These are phyloP conservation scores for Parapristionchus giblindavisi DNA, from an alignment of 2,888 invertebrate genomes.

Conservation along the genomic window DNA sequence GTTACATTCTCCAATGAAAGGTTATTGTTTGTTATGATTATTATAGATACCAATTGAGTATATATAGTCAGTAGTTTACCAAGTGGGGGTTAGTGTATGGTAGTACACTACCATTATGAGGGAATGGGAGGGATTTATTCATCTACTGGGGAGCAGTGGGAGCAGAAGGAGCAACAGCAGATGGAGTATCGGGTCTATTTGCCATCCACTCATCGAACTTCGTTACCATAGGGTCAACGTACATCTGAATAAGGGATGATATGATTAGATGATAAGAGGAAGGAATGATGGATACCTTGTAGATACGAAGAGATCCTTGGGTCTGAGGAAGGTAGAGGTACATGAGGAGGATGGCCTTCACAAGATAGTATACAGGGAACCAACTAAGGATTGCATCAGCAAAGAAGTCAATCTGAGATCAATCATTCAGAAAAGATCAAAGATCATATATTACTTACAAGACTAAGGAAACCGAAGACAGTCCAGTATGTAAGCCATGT, in stretches of 20 bases:
- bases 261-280: too few relatives aligned
- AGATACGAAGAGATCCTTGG: conserved; percentile 45
- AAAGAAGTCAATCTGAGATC: conserved; percentile 47
- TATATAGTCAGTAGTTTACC: conserved; percentile 21
- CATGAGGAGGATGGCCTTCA: conserved; percentile 47
- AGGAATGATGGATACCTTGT: conserved; percentile 28
- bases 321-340: conserved; percentile 52
- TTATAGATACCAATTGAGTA: not conserved
- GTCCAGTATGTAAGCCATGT: conserved; percentile 98
- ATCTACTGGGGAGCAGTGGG: conserved; percentile 2
- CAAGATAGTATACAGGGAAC: conserved; percentile 49
- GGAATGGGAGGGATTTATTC: conserved; percentile 8
- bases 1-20: conserved; percentile 8
- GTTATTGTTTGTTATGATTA: not conserved
- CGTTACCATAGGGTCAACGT: conserved; percentile 31
- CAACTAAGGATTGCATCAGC: conserved; percentile 45
- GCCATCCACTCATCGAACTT: conserved; percentile 23
- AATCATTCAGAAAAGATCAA: conserved; percentile 40
- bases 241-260: too few relatives aligned
- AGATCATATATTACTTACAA: conserved; percentile 39
- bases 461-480: conserved; percentile 24
- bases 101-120: conserved; percentile 6
- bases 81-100: conserved; percentile 1
- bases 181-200: not conserved
- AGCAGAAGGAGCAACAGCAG: not conserved